phyloP scores from a whole-genome alignment of 2,113 vertebrate species.

The Oncorhynchus mykiss region DNA sequence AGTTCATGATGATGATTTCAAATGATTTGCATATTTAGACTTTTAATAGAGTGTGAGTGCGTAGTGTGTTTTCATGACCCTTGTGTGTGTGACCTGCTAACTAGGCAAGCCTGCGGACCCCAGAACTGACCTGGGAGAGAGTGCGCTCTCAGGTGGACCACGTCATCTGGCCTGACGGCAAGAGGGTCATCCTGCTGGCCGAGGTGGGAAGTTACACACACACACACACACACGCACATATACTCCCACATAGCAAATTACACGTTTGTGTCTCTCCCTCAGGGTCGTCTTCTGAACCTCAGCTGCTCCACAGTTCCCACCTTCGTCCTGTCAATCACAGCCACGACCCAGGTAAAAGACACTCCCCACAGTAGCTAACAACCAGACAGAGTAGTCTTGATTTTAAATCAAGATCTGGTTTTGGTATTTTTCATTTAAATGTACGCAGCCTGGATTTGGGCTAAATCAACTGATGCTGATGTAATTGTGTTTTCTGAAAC shows the following conservation, averaged over 20 bases:
- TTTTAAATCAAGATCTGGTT: too few relatives aligned
- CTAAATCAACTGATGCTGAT: too few relatives aligned
- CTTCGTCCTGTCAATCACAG: conserved; percentile 97
- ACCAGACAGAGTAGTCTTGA: not conserved
- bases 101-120: conserved; percentile 93
- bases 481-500: too few relatives aligned
- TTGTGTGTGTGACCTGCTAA: conserved; percentile 5
- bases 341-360: conserved; percentile 89
- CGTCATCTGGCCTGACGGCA: conserved; percentile 97
- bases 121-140: conserved; percentile 96
- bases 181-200: conserved; percentile 92
- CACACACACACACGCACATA: not conserved
- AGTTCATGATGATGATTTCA: not conserved
- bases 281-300: conserved; percentile 97
- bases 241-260: not conserved
- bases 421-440: too few relatives aligned
- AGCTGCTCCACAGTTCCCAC: conserved; percentile 98
- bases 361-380: not conserved
- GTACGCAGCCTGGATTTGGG: too few relatives aligned
- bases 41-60: not conserved
- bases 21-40: not conserved
- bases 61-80: not conserved
- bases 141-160: conserved; percentile 98
- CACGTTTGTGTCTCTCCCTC: conserved; percentile 1
- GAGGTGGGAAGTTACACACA: conserved; percentile 76